Evolutionary conservation across 2,888 invertebrate genomes (phyloP).

Genomic region (Ptilodon capucinus): DNA sequence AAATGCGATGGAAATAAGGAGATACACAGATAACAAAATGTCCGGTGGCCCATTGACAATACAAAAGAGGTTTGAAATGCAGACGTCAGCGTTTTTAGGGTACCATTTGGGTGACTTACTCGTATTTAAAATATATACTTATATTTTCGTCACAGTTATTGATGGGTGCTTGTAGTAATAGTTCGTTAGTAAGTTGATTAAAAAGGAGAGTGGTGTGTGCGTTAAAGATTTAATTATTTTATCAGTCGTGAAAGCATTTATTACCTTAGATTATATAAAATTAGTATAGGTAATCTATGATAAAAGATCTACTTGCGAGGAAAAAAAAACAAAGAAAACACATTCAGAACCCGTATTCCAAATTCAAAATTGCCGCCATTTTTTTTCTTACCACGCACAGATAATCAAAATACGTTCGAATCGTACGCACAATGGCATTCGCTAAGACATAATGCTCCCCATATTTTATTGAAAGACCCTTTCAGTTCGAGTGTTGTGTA

Average conservation of each 20-base stretch:
- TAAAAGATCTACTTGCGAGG: no score
- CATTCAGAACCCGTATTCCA: background rate
- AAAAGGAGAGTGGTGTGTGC: no score
- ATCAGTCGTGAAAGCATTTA: no score
- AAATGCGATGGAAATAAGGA: constrained; percentile 23
- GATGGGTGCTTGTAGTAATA: no score
- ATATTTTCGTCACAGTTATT: no score
- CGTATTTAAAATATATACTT: background rate
- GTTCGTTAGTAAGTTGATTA: no score
- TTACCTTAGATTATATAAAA: no score
- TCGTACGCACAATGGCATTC: constrained; percentile 63
- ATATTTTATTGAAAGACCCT: constrained; percentile 82
- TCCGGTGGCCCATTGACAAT: constrained; percentile 60
- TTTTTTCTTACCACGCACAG: constrained; percentile 42
- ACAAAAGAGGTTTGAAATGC: constrained; percentile 39
- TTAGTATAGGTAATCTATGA: no score
- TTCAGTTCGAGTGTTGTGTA: constrained; percentile 79
- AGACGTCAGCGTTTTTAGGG: constrained; percentile 22
- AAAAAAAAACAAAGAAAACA: no score
- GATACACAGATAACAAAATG: constrained; percentile 68
- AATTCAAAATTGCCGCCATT: background rate
- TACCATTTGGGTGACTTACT: constrained; percentile 2
- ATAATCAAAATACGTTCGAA: constrained; percentile 57
- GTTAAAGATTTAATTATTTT: no score
- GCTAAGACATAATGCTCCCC: constrained; percentile 75